Evolutionary conservation across 2,888 invertebrate genomes (phyloP), one percentile per base, ranked within the genome.

Genomic region (Cryptus viduatorius): DNA sequence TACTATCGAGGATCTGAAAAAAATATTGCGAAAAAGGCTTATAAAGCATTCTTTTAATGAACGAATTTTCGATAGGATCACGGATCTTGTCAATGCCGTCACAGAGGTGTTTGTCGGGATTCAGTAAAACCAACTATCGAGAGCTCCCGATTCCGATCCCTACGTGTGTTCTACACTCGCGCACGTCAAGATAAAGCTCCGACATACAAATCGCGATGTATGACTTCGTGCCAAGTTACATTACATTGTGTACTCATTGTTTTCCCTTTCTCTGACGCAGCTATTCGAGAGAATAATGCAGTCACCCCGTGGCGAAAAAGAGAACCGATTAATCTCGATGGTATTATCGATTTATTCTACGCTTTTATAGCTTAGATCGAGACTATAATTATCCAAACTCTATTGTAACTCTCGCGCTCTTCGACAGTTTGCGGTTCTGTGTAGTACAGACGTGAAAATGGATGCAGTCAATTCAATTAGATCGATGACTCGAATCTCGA

Each of bases 1-100:
- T 83, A 87, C 77, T 86, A 88, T 89, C 80, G 81, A 69, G 71
- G 86, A 90, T 88, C 92, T 92, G 90, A 19, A 92, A 37, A 37
- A 37, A 37, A 37, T 7, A 71, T 16, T 64, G 53, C 44, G 37
- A 75, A 67, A 42, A 53, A 78, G 61, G 59, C n/a, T 72, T 79
- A 77, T 16, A 79, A 37, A 7, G 73, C 19, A 75, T 82, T 44
- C 65, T 19, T 69, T 37, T 19, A 16, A 78, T 50, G 48, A 79
- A 3, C 69, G 16, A 67, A 72, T 77, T 82, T 14, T 46, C 12
- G 42, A 73, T 65, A 10, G 50, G 46, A 84, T 77, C 72, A 72
- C 46, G 75, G 64, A 82, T 76, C 71, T 71, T 16, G 31, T 12
- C 56, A 59, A 67, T 79, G 65, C 37, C 68, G 53, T 37, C 42